These are phyloP conservation scores for Nyctibius grandis DNA, from an alignment of 2,797 vertebrate species.

Conservation along the genomic window DNA sequence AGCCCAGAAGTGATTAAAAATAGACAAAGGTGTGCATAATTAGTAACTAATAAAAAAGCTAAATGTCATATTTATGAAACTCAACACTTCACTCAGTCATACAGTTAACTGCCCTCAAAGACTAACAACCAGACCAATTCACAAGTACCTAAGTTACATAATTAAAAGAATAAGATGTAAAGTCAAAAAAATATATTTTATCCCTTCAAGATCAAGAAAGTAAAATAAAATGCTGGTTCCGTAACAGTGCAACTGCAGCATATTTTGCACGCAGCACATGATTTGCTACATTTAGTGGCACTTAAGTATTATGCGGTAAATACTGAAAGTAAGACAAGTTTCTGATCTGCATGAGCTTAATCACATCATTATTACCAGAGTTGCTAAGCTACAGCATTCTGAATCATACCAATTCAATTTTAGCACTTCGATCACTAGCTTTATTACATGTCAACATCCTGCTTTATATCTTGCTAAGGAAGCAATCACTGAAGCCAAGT, in stretches of 20 bases:
- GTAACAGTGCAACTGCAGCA: conserved; percentile 64
- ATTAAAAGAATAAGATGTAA: conserved; percentile 10
- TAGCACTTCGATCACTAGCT: not conserved
- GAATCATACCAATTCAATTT: conserved; percentile 26
- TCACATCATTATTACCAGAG: conserved; percentile 69
- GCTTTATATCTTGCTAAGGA: not conserved
- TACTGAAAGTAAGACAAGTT: conserved; percentile 72
- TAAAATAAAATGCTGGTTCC: conserved; percentile 64
- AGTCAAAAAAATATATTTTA: conserved; percentile 57
- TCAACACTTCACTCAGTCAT: conserved; percentile 12
- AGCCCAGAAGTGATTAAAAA: not conserved
- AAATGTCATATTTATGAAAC: not conserved
- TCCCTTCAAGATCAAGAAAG: conserved; percentile 35
- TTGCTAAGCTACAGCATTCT: conserved; percentile 69
- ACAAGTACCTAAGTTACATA: conserved; percentile 40
- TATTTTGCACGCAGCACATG: conserved; percentile 54
- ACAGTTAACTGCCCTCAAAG: not conserved
- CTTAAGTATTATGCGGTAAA: conserved; percentile 74
- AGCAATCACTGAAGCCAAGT: not conserved
- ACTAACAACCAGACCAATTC: conserved; percentile 54
- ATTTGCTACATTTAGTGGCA: conserved; percentile 74
- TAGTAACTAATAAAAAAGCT: conserved; percentile 22
- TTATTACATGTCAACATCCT: not conserved
- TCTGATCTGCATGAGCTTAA: conserved; percentile 69
- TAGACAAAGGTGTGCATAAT: not conserved